A percentile compares a stretch with the other conserved stretches of the same genome.
phyloP scores from a whole-genome alignment of 1,140 invertebrate genomes.

The Amyelois transitella region DNA sequence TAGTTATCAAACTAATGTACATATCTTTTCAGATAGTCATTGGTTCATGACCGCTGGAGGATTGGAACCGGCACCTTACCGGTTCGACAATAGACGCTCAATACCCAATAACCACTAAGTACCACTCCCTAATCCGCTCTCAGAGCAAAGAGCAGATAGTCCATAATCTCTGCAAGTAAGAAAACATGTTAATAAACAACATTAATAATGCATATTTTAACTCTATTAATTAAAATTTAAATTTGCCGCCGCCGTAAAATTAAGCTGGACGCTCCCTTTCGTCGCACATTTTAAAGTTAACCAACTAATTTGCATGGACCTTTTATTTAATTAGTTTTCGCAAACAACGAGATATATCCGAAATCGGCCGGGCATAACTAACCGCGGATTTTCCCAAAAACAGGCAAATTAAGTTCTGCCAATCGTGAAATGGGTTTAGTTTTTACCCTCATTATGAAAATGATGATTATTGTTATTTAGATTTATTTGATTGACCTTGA shows the following conservation, averaged over 20 bases:
- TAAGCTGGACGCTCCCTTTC: slow-evolving; percentile 4
- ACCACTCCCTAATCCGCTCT: no score
- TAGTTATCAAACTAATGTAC: no score
- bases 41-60: no score
- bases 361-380: slow-evolving; percentile 5
- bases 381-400: background rate
- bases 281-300: slow-evolving; percentile 5
- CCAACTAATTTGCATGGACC: slow-evolving; percentile 10
- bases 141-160: no score
- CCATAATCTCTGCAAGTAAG: no score
- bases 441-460: no score
- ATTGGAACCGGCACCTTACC: no score
- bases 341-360: slow-evolving; percentile 2
- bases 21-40: no score
- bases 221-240: slow-evolving; percentile 4
- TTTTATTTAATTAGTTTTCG: slow-evolving; percentile 9
- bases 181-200: background rate
- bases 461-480: no score
- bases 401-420: background rate
- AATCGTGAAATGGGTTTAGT: background rate
- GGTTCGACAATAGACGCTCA: no score
- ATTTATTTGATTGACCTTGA: no score
- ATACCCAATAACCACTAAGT: no score
- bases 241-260: background rate
- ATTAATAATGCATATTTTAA: background rate